Conservation (phyloP, 2,797 vertebrate genomes). For the Neostethus bicornis region DNA sequence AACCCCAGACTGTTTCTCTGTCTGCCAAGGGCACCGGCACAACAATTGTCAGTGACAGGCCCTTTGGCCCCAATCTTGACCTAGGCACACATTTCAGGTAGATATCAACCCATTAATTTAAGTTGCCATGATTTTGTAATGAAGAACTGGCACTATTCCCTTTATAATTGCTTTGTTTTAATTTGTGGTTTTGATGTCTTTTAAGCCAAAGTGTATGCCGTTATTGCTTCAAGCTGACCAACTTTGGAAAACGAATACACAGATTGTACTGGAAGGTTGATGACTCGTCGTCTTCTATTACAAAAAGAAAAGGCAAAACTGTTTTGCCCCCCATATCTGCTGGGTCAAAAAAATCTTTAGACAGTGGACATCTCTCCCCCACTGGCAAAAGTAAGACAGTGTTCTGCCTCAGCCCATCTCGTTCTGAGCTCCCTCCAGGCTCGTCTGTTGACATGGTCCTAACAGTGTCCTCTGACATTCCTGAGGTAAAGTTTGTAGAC, state of each 20-base stretch:
- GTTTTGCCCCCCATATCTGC: conserved; percentile 46
- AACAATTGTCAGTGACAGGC: conserved; percentile 83
- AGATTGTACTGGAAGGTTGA: conserved; percentile 85
- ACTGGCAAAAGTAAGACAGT: conserved; percentile 45
- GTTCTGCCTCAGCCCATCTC: conserved; percentile 79
- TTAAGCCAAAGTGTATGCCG: conserved; percentile 78
- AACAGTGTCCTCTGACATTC: conserved; percentile 76
- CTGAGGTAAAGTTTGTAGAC: conserved; percentile 75
- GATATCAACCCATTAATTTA: background rate
- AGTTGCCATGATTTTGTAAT: background rate
- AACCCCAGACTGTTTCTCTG: conserved; percentile 67
- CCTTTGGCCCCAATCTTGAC: conserved; percentile 82
- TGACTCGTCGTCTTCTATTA: conserved; percentile 49
- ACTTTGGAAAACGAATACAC: conserved; percentile 83
- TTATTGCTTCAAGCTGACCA: conserved; percentile 86
- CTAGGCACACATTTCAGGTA: conserved; percentile 86
- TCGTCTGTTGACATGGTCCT: conserved; percentile 80
- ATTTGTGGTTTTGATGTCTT: conserved; percentile 14
- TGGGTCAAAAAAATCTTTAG: conserved; percentile 16
- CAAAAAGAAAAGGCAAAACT: conserved; percentile 17
- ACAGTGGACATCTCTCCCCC: background rate
- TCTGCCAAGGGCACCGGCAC: conserved; percentile 83
- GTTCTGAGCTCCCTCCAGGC: conserved; percentile 82
- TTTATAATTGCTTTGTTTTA: background rate
- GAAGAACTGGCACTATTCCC: background rate